Evolutionary conservation across 2,113 vertebrate genomes (phyloP).

Genomic region (Varanus komodoensis): DNA sequence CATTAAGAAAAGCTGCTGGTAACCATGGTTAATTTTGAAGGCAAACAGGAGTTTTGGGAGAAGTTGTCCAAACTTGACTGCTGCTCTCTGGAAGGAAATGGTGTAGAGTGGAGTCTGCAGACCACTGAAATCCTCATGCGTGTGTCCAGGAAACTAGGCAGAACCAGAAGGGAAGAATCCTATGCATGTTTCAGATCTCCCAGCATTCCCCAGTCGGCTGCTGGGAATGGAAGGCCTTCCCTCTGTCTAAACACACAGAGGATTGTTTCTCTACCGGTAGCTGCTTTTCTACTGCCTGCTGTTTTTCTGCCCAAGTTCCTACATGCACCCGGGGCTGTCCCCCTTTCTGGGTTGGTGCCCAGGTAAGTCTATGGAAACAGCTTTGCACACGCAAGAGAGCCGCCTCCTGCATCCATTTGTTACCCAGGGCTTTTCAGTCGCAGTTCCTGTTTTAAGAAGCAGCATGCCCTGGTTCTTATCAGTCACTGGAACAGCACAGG

Average conservation of each 20-base stretch:
- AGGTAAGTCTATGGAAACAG: background rate
- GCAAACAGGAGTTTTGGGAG: background rate
- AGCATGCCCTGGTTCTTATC: background rate
- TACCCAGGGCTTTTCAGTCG: background rate
- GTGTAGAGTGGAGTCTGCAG: no score
- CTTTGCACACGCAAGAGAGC: background rate
- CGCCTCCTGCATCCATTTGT: background rate
- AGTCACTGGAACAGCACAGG: conserved; percentile 26
- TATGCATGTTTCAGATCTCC: no score
- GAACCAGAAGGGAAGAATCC: no score
- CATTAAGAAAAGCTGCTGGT: background rate
- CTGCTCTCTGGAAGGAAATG: no score
- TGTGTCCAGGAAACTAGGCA: background rate
- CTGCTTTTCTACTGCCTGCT: background rate
- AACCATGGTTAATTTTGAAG: background rate
- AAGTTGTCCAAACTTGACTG: background rate
- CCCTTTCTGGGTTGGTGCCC: background rate
- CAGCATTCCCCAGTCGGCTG: no score
- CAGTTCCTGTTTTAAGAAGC: conserved; percentile 29
- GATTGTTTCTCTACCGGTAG: background rate
- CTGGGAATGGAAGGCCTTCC: no score
- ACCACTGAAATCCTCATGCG: no score
- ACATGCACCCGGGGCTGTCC: background rate
- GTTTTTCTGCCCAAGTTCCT: background rate
- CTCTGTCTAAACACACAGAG: no score